phyloP scores from a whole-genome alignment of 2,888 invertebrate genomes.

The Pedicia rivosa region DNA sequence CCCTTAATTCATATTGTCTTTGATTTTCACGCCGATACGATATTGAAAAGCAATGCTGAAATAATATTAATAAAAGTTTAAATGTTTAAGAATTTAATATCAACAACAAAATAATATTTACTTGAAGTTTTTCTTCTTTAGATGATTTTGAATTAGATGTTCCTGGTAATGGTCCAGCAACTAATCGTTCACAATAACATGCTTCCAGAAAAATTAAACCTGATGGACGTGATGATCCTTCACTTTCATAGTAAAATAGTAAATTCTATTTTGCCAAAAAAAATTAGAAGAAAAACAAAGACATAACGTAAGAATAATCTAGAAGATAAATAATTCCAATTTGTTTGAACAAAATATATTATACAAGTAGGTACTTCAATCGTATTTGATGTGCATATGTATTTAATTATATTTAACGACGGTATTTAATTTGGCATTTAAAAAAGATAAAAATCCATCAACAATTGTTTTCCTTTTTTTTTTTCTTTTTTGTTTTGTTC shows the following conservation, averaged over 20 bases:
- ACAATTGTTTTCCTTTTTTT: too few relatives aligned
- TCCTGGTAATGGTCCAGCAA: constrained; percentile 32
- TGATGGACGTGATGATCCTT: constrained; percentile 59
- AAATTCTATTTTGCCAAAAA: constrained; percentile 55
- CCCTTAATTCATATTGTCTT: constrained; percentile 72
- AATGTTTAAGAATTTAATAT: too few relatives aligned
- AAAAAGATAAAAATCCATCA: too few relatives aligned
- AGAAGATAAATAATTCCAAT: not conserved
- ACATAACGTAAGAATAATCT: not conserved
- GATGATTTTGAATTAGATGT: constrained; percentile 8
- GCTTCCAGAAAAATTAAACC: constrained; percentile 78
- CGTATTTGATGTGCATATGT: too few relatives aligned
- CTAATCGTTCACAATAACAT: constrained; percentile 69
- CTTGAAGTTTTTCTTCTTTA: constrained; percentile 16
- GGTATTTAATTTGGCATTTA: too few relatives aligned
- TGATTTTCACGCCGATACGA: constrained; percentile 74
- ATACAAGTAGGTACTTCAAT: too few relatives aligned
- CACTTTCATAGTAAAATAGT: constrained; percentile 81
- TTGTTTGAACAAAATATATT: not conserved
- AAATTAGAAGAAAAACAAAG: constrained; percentile 9
- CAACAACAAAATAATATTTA: too few relatives aligned
- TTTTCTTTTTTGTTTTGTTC: too few relatives aligned
- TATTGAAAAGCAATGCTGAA: constrained; percentile 79
- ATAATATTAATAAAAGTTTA: too few relatives aligned
- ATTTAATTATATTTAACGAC: too few relatives aligned